Conservation (phyloP, 2,888 invertebrate species). For the Osedax fenrisi region DNA sequence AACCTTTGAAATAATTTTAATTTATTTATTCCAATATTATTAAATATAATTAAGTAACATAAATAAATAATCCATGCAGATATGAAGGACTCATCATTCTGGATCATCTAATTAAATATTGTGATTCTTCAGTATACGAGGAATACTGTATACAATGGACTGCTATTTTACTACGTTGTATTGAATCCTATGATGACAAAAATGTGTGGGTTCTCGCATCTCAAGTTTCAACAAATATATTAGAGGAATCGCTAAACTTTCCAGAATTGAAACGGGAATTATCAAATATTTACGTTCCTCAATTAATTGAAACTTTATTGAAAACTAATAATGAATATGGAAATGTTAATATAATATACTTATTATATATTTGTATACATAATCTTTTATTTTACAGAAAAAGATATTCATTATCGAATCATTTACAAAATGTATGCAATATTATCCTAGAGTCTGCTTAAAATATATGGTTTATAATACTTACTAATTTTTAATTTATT, state of each 20-base stretch:
- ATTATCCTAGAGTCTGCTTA: background rate
- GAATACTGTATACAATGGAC: background rate
- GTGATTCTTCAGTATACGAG: background rate
- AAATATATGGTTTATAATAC: background rate
- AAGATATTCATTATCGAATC: too few species aligned
- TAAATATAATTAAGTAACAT: too few species aligned
- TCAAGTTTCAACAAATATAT: background rate
- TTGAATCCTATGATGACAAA: background rate
- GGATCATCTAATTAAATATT: background rate
- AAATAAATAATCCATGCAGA: background rate
- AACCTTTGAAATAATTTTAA: too few species aligned
- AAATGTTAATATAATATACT: background rate
- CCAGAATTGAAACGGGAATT: background rate
- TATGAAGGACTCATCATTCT: background rate
- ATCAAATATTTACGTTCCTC: background rate
- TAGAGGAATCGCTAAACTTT: background rate
- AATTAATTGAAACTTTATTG: background rate
- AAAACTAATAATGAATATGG: background rate
- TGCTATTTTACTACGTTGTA: background rate
- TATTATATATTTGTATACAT: too few species aligned
- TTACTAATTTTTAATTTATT: background rate
- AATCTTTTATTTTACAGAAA: too few species aligned
- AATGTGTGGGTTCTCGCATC: background rate
- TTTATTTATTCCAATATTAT: too few species aligned
- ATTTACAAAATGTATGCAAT: background rate